Conservation (phyloP, 2,113 vertebrate genomes). For the zebrafish (Danio rerio) region GRCz12tu NC_133191.1:13434001-13434500, state of each 20-base stretch:
- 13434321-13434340: too few relatives aligned
- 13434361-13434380: too few relatives aligned
- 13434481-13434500: too few relatives aligned
- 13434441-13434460: too few relatives aligned
- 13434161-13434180: neutral
- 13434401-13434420: too few relatives aligned
- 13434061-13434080: constrained; percentile 63
- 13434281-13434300: neutral
- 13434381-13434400: too few relatives aligned
- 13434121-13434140: constrained; percentile 42
- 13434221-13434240: neutral
- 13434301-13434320: too few relatives aligned
- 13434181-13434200: neutral
- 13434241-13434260: neutral
- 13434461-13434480: too few relatives aligned
- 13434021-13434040: constrained; percentile 35
- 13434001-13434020: constrained; percentile 2
- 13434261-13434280: neutral
- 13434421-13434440: too few relatives aligned
- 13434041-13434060: constrained; percentile 68
- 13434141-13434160: constrained; percentile 36
- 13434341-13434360: too few relatives aligned
- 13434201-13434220: neutral
- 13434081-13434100: constrained; percentile 49
- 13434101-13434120: too few relatives aligned